phyloP scores from a whole-genome alignment of 30 jellyfish, hydroid and myxozoan genomes.

The Turritopsis rubra region DNA sequence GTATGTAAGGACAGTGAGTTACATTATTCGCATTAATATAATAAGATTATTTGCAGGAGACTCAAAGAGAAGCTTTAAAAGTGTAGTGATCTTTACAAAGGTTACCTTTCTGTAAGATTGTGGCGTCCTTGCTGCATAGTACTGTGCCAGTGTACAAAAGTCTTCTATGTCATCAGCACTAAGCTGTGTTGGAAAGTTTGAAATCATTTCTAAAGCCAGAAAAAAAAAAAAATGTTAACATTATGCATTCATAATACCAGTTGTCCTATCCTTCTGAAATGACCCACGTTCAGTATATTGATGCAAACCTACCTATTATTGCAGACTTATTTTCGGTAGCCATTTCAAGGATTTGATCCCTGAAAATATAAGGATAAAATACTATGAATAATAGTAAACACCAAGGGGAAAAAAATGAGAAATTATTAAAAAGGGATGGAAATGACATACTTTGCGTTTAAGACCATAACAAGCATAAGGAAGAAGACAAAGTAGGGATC shows the following conservation, averaged over 20 bases:
- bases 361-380: conserved; percentile 31
- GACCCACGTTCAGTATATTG: background rate
- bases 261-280: background rate
- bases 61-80: too few species aligned
- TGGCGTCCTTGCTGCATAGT: conserved; percentile 89
- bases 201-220: conserved; percentile 61
- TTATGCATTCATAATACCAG: background rate
- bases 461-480: conserved; percentile 92
- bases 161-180: conserved; percentile 99
- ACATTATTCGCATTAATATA: too few species aligned
- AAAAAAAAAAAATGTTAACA: background rate
- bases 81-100: too few species aligned
- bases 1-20: too few species aligned
- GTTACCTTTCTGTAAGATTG: conserved; percentile 87
- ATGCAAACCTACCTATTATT: conserved; percentile 59
- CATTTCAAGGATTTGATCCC: conserved; percentile 94
- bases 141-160: conserved; percentile 77
- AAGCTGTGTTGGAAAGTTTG: conserved; percentile 90
- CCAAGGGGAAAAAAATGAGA: conserved; percentile 60
- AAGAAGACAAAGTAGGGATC: conserved; percentile 89
- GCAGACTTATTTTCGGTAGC: conserved; percentile 90
- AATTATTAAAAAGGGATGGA: background rate
- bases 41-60: too few species aligned
- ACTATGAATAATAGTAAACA: conserved; percentile 91
- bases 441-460: conserved; percentile 94